phyloP scores from a whole-genome alignment of 1,140 invertebrate genomes.

The Sarcophaga bullata region DNA sequence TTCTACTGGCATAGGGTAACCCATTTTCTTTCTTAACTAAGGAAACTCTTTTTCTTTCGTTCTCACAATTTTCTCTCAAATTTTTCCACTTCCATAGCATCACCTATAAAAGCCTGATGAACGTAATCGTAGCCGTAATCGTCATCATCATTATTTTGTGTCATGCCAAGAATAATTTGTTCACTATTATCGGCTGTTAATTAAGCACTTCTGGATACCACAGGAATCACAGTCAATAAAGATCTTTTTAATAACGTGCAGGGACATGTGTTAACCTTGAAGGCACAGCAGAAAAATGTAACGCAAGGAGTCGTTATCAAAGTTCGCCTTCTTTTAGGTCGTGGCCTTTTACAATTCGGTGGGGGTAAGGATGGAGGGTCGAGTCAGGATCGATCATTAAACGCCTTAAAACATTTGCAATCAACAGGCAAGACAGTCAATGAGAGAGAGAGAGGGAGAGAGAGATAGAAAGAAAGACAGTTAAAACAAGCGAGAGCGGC shows the following conservation, averaged over 20 bases:
- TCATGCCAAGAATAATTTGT: constrained; percentile 13
- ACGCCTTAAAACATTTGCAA: constrained; percentile 34
- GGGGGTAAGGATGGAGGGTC: too few species aligned
- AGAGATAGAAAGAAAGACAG: too few species aligned
- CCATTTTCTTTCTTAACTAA: too few species aligned
- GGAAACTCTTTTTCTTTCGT: too few species aligned
- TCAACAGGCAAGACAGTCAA: neutral
- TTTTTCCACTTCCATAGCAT: too few species aligned
- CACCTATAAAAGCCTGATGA: neutral
- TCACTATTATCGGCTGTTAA: constrained; percentile 33
- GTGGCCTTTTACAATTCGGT: neutral
- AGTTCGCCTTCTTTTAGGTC: constrained; percentile 20
- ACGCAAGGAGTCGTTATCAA: constrained; percentile 31
- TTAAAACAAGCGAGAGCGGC: too few species aligned
- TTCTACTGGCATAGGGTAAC: too few species aligned
- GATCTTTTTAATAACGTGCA: neutral
- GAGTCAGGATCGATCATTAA: constrained; percentile 40
- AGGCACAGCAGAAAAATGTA: neutral
- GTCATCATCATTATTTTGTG: neutral
- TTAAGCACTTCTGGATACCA: constrained; percentile 27
- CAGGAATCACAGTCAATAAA: constrained; percentile 32
- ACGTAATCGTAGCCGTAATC: neutral
- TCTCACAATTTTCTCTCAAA: too few species aligned
- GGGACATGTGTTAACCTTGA: neutral
- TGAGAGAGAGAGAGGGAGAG: neutral